Conservation (phyloP, 2,113 vertebrate genomes). For the Peromyscus polionotus region DNA sequence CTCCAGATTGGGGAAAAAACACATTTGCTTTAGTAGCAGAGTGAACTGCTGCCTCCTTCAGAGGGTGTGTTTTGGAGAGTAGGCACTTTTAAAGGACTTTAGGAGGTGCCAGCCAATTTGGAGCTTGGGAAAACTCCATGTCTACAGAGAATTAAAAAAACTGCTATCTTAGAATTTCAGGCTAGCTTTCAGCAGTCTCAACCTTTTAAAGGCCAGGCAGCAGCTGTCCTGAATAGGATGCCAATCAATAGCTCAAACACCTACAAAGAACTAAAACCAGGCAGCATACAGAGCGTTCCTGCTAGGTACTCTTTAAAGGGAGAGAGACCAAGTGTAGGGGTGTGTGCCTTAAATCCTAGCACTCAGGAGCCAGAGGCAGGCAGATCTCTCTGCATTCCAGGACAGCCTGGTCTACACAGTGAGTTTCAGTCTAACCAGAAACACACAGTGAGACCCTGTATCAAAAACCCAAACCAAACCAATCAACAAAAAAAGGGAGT, state of each 20-base stretch:
- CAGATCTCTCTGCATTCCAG: background rate
- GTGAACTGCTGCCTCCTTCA: slow-evolving; percentile 70
- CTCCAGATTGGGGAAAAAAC: slow-evolving; percentile 18
- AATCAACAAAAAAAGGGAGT: slow-evolving; percentile 11
- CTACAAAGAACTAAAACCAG: slow-evolving; percentile 65
- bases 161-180: slow-evolving; percentile 72
- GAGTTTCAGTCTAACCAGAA: background rate
- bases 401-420: background rate
- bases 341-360: background rate
- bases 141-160: slow-evolving; percentile 74
- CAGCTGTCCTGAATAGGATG: slow-evolving; percentile 57
- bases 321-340: background rate
- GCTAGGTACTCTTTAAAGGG: slow-evolving; percentile 59
- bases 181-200: slow-evolving; percentile 69
- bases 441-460: background rate
- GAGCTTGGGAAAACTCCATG: slow-evolving; percentile 72
- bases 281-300: slow-evolving; percentile 59
- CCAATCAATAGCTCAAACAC: slow-evolving; percentile 59
- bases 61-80: slow-evolving; percentile 68
- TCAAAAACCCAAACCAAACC: background rate
- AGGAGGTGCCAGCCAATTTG: slow-evolving; percentile 68
- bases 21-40: slow-evolving; percentile 52
- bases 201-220: slow-evolving; percentile 63
- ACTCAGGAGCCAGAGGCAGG: background rate
- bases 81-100: slow-evolving; percentile 71